Evolutionary conservation across 1,140 invertebrate species (phyloP).

Genomic region (Achatina immaculata): DNA sequence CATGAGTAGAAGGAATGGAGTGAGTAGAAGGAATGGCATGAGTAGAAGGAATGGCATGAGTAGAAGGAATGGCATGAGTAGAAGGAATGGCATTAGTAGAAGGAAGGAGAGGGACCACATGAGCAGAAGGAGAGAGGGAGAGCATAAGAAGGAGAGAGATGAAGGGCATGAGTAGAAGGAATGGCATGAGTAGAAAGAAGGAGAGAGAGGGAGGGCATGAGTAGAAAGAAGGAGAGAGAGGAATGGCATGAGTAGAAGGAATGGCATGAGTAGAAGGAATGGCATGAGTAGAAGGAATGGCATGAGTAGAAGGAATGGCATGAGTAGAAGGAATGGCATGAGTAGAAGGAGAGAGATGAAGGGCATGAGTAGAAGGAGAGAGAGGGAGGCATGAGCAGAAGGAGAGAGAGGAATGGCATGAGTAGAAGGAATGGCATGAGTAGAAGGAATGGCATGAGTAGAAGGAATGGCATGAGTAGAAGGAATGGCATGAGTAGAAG

Average conservation of each 20-base stretch:
- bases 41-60: background rate
- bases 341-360: background rate
- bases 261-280: background rate
- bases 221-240: background rate
- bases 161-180: background rate
- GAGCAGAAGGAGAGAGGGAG: background rate
- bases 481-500: background rate
- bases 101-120: background rate
- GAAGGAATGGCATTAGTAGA: background rate
- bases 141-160: background rate
- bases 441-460: constrained; percentile 13
- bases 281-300: background rate
- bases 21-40: background rate
- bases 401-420: background rate
- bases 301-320: background rate
- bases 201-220: background rate
- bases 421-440: background rate
- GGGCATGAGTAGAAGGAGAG: background rate
- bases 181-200: background rate
- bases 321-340: constrained; percentile 4
- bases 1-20: background rate
- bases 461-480: constrained; percentile 5
- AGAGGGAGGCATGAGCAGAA: background rate
- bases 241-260: background rate
- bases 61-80: constrained; percentile 2